Evolutionary conservation across 2,797 vertebrate genomes (phyloP).

Genomic region (Podargus strigoides): DNA sequence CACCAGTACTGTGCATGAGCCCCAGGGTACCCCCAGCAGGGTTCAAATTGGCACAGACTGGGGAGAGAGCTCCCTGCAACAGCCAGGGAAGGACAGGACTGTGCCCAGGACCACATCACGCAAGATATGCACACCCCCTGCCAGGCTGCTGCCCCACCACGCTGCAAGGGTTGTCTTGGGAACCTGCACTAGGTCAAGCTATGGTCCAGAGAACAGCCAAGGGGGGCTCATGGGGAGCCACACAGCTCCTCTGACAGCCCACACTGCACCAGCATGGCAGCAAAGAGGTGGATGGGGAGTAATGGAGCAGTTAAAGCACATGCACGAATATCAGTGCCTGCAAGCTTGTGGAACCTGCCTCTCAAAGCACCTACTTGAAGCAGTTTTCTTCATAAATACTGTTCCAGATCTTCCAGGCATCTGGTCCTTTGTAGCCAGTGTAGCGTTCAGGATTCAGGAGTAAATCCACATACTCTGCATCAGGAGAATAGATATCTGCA

Average conservation of each 20-base stretch:
- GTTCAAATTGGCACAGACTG: neutral
- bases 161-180: neutral
- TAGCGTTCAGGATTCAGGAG: slow-evolving; percentile 79
- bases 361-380: slow-evolving; percentile 76
- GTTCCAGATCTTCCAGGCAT: slow-evolving; percentile 82
- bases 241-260: neutral
- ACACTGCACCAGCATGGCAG: neutral
- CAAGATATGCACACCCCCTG: neutral
- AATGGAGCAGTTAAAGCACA: neutral
- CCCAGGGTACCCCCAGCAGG: neutral
- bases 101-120: too few relatives aligned
- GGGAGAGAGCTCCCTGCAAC: neutral
- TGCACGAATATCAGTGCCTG: neutral
- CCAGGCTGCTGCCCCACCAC: neutral
- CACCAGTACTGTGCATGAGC: neutral
- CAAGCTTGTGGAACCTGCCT: neutral
- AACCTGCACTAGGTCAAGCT: neutral
- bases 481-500: slow-evolving; percentile 75
- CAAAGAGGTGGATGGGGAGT: neutral
- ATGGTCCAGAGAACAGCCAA: neutral
- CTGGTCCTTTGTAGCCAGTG: slow-evolving; percentile 78
- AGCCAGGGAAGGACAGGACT: neutral
- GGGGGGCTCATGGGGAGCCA: neutral
- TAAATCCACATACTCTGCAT: slow-evolving; percentile 77
- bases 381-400: slow-evolving; percentile 83